Base-by-base conservation (phyloP, 37 sponge, comb jelly and placozoan genomes). In the Ephydatia muelleri region DNA sequence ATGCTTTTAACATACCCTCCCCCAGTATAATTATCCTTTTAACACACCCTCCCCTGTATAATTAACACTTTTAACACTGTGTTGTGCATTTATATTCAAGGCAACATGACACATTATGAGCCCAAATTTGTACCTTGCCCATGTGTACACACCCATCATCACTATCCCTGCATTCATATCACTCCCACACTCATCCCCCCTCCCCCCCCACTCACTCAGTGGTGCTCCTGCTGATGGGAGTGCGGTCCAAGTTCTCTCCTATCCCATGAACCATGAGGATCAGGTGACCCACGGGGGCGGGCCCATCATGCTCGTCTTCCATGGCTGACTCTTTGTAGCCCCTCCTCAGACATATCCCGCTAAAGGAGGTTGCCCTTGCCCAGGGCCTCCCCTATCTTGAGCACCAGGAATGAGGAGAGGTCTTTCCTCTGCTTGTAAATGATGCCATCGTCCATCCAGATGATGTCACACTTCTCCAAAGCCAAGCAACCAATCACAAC, bases 201-300 rank as follows among this genome's bases (percentile, higher is more conserved):
- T 12, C 78, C 19, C 30, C 11, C 23, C n/a, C 6, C 26, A 37
- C 91, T 73, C 47, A 94, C 94, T 90, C 91, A 19, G 43, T 48
- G 0, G 88, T 82, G 30, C 67, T 87, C 77, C 87, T 94, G n/a
- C 37, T 40, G 70, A 94, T 84, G 69, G 72, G 67, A 47, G 92
- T 65, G 31, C 32, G 35, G 16, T 91, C 86, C 84, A 91, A 80
- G 40, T 84, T 84, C 77, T 96, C 95, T 0, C 97, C 97, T 38
- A 96, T 94, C 12, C 97, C 97, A 67, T 96, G 97, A 4, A 94
- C 33, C 8, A 87, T 85, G 72, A 96, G 89, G 65, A 96, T 92
- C 30, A 96, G 28, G 67, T 96, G 97, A 39, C 83, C 84, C 66
- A 93, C 87, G 27, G 94, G 92, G 35, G 95, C 92, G 0, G 0